Conservation (phyloP, 2,113 vertebrate species). For the Phoenicopterus ruber region DNA sequence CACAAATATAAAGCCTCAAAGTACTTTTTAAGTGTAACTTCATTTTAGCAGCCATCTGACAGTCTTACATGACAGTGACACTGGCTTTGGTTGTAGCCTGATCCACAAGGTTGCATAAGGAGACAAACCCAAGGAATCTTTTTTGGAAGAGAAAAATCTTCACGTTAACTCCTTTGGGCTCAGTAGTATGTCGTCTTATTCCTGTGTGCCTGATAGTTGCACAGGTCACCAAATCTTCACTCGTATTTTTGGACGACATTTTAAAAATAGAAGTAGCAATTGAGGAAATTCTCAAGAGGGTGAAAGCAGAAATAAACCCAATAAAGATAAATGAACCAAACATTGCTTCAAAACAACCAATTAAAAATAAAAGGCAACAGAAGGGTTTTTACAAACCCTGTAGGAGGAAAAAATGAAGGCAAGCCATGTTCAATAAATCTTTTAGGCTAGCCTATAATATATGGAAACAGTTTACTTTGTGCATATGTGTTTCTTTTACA, state of each 20-base stretch:
- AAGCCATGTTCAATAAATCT: background rate
- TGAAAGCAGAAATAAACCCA: background rate
- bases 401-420: background rate
- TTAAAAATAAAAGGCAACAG: background rate
- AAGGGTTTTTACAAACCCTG: background rate
- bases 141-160: background rate
- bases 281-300: background rate
- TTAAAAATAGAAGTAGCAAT: background rate
- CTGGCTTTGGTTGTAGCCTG: background rate
- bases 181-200: background rate
- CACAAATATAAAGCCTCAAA: background rate
- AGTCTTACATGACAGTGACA: background rate
- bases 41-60: background rate
- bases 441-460: background rate
- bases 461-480: background rate
- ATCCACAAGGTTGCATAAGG: background rate
- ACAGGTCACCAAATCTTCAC: background rate
- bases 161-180: background rate
- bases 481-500: background rate
- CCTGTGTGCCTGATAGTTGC: background rate
- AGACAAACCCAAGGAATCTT: background rate
- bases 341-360: background rate
- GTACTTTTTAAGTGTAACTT: background rate
- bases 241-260: background rate
- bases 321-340: background rate